phyloP scores from a whole-genome alignment of 2,888 invertebrate species.

The Coecobrya sp. region DNA sequence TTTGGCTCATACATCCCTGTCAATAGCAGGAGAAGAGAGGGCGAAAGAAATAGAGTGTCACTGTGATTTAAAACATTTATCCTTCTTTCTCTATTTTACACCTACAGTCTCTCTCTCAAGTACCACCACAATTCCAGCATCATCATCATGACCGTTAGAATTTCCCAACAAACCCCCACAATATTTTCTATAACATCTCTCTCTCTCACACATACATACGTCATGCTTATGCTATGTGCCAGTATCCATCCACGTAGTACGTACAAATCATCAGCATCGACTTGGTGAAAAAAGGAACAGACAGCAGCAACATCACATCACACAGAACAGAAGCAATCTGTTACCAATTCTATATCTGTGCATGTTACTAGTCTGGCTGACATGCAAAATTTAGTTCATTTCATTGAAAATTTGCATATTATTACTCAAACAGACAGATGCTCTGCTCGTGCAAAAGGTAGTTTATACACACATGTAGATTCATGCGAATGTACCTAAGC shows the following conservation, averaged over 20 bases:
- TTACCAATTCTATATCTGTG: constrained; percentile 65
- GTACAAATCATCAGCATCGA: constrained; percentile 49
- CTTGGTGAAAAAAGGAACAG: background rate
- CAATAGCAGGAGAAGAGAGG: constrained; percentile 32
- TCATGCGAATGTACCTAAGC: background rate
- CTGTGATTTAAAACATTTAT: constrained; percentile 72
- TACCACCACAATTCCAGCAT: constrained; percentile 12
- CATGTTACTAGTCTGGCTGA: constrained; percentile 36
- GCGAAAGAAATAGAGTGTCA: constrained; percentile 54
- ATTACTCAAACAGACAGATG: constrained; percentile 75
- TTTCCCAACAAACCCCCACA: constrained; percentile 36
- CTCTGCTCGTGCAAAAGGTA: constrained; percentile 57
- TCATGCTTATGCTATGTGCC: background rate
- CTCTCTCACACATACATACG: background rate
- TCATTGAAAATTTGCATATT: constrained; percentile 79
- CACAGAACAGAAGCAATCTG: constrained; percentile 66
- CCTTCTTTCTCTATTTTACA: constrained; percentile 63
- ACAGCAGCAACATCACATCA: constrained; percentile 30
- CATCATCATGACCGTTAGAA: constrained; percentile 3
- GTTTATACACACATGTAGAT: background rate
- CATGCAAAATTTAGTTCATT: constrained; percentile 78
- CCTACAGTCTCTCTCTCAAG: constrained; percentile 26
- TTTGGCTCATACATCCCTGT: constrained; percentile 56
- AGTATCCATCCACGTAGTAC: background rate
- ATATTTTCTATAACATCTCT: constrained; percentile 60